These are phyloP conservation scores for Cephonodes hylas DNA, from an alignment of 2,888 invertebrate genomes.

Conservation along the genomic window DNA sequence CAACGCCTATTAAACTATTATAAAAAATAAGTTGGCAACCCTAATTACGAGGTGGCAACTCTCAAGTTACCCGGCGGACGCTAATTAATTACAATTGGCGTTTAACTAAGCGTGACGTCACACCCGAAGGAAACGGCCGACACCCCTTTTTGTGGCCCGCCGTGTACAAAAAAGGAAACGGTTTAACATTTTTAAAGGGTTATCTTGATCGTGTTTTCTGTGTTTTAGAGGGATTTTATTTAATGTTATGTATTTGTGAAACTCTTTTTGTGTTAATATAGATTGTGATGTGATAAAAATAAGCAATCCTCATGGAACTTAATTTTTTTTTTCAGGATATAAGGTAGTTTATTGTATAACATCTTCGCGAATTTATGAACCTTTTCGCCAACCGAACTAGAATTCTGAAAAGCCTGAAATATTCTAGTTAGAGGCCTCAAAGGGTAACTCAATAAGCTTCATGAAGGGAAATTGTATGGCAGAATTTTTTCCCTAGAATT, in stretches of 20 bases:
- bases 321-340: too few species aligned
- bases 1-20: background rate
- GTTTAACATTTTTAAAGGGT: conserved; percentile 9
- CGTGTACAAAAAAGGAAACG: conserved; percentile 18
- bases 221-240: background rate
- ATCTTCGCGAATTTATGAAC: too few species aligned
- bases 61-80: conserved; percentile 31
- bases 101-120: conserved; percentile 46
- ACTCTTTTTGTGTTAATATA: background rate
- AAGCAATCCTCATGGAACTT: too few species aligned
- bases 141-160: conserved; percentile 34
- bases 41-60: conserved; percentile 36
- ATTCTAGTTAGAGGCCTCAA: too few species aligned
- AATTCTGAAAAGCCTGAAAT: too few species aligned
- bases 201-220: background rate
- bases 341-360: too few species aligned
- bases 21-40: conserved; percentile 21
- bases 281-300: too few species aligned
- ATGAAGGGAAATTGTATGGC: too few species aligned
- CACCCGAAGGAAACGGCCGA: conserved; percentile 30
- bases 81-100: conserved; percentile 59
- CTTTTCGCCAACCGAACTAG: too few species aligned
- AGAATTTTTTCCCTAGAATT: too few species aligned
- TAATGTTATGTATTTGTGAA: background rate
- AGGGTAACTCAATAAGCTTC: too few species aligned